Percentiles rank a stretch among this genome's conserved stretches.
These are phyloP conservation scores for Bugulina stolonifera DNA, from an alignment of 2,888 invertebrate species.

Conservation along the genomic window DNA sequence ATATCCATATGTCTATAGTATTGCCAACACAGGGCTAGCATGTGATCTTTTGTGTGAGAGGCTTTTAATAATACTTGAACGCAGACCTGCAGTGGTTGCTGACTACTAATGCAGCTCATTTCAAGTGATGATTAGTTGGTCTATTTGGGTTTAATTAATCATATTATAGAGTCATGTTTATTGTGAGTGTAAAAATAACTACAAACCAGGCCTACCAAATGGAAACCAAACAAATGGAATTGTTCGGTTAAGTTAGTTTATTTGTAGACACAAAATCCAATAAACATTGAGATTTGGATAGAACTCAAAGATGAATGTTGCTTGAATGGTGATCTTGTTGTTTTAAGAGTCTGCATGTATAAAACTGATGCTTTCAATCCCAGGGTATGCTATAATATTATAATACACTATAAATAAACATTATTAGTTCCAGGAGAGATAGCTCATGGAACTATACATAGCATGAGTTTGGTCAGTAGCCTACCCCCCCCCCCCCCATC, in stretches of 20 bases:
- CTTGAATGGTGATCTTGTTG: neutral
- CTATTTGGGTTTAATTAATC: conserved; percentile 26
- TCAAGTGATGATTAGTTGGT: neutral
- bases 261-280: conserved; percentile 21
- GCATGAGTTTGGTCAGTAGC: too few species aligned
- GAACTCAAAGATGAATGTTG: neutral
- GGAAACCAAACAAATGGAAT: conserved; percentile 14
- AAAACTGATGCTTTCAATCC: neutral
- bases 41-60: neutral
- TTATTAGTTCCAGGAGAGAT: neutral
- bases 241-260: neutral
- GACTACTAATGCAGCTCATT: neutral
- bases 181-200: conserved; percentile 24
- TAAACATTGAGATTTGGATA: conserved; percentile 1
- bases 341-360: neutral
- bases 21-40: too few species aligned
- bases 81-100: neutral
- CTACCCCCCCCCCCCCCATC: too few species aligned
- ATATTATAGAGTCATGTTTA: conserved; percentile 15
- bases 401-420: neutral
- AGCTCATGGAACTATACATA: too few species aligned
- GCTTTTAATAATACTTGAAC: conserved; percentile 21
- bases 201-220: conserved; percentile 11
- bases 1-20: conserved; percentile 9
- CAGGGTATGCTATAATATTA: neutral